These are phyloP conservation scores for Plutomurus gul DNA, from an alignment of 1,140 invertebrate species.

Conservation along the genomic window DNA sequence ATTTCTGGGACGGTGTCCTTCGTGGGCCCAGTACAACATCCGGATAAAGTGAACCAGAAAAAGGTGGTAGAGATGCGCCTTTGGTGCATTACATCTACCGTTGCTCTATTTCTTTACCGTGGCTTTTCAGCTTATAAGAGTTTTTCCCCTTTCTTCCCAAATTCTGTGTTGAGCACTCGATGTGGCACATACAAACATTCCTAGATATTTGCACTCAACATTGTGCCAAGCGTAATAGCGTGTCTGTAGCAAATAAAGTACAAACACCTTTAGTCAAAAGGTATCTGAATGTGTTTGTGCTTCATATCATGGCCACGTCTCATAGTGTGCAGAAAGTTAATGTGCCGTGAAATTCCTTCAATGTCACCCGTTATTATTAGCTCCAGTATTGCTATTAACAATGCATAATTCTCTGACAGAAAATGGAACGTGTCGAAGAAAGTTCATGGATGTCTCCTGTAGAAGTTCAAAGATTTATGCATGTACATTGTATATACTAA, in stretches of 20 bases:
- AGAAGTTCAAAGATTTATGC: no score
- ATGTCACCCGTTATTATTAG: background rate
- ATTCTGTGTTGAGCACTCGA: no score
- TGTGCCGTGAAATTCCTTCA: background rate
- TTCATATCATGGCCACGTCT: background rate
- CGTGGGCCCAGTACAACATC: background rate
- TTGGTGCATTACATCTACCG: background rate
- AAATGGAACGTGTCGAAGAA: background rate
- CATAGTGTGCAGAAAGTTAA: background rate
- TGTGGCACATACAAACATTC: no score
- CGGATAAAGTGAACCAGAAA: background rate
- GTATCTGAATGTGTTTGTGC: background rate
- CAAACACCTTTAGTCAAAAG: background rate
- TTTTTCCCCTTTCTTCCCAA: no score
- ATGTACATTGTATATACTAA: no score
- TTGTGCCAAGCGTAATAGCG: no score
- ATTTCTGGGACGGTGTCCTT: no score
- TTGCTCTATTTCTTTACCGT: background rate
- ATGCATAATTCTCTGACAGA: background rate
- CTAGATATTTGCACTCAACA: no score
- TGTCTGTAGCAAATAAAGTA: no score
- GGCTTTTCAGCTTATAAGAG: background rate
- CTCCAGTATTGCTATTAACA: background rate
- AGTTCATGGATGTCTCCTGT: no score
- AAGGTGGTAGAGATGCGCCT: slow-evolving; percentile 14